Evolutionary conservation across 2,113 vertebrate species (phyloP).

Genomic region (Muntiacus muntjak): DNA sequence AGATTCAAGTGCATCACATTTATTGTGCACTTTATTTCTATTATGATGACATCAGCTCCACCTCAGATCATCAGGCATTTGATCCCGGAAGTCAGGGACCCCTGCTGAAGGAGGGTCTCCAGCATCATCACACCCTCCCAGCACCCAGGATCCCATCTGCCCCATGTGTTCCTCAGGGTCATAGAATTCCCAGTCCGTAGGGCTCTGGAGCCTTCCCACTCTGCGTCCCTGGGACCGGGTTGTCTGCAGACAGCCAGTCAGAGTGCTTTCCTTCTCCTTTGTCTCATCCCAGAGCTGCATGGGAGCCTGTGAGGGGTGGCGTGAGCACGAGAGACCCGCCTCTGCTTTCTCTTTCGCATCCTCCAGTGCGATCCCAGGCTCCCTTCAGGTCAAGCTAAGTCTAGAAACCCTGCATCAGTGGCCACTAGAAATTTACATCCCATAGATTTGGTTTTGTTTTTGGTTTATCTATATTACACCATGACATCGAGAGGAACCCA

Average conservation of each 20-base stretch:
- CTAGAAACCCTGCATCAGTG: background rate
- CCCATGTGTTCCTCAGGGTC: background rate
- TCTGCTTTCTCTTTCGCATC: background rate
- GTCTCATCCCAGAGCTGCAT: background rate
- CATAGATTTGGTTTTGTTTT: background rate
- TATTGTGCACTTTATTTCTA: background rate
- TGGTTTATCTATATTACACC: background rate
- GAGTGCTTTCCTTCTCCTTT: background rate
- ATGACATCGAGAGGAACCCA: background rate
- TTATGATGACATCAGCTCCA: background rate
- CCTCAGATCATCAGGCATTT: background rate
- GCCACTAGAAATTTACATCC: background rate
- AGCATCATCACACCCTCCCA: background rate
- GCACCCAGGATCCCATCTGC: background rate
- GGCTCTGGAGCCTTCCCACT: background rate
- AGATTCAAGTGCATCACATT: background rate
- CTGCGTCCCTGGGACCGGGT: background rate
- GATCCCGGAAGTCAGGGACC: background rate
- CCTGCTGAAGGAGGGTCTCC: background rate
- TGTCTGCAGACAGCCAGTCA: background rate
- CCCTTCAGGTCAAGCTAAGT: background rate
- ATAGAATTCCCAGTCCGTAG: background rate
- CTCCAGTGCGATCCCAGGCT: accelerated
- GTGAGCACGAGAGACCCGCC: background rate
- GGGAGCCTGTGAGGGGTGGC: background rate